Evolutionary conservation across 2,888 invertebrate species (phyloP), one percentile per base, ranked within the genome.

Genomic region (Luperina testacea): DNA sequence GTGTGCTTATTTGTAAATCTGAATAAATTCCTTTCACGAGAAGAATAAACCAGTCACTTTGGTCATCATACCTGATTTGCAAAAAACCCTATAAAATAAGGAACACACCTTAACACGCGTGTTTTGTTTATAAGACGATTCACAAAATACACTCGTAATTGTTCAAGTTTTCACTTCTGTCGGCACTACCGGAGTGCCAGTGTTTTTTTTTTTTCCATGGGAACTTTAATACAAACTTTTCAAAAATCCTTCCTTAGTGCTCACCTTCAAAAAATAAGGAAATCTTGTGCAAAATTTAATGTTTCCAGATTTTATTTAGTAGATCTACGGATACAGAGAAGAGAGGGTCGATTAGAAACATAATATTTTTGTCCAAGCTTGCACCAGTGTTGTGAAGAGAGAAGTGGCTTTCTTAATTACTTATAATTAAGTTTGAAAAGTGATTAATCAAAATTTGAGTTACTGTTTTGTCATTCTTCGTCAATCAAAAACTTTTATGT

Each of bases 401-500:
- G 32, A 80, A 82, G 8, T 53, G n/a, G 15, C 15, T 9, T 48
- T 45, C 15, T 5, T 45, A 38, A 57, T 81, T 57, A 64, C 20
- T 64, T 64, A n/a, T 83, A 68, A 67, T 82, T 24, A 67, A 61
- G 27, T 83, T 77, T 15, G 15, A 20, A 64, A 77, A 77, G 53
- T 77, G 15, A 77, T 83, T 57, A 42, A 82, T 77, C 83, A 53
- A 32, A 59, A 38, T 57, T 53, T 15, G 4, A 38, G 6, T 67
- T 27, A 68, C 20, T 76, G 27, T 38, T 24, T 48, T 20, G 71
- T 6, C 20, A 42, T 27, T 80, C 15, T 75, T 80, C 48, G 53
- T 80, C 77, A 77, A 42, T 77, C 27, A 77, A n/a, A 77, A 82
- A 77, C 24, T 82, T 61, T 61, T 32, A 51, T 27, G 6, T 59